Evolutionary conservation across 1,140 invertebrate species (phyloP).

Genomic region (Acyrthosiphon pisum): DNA sequence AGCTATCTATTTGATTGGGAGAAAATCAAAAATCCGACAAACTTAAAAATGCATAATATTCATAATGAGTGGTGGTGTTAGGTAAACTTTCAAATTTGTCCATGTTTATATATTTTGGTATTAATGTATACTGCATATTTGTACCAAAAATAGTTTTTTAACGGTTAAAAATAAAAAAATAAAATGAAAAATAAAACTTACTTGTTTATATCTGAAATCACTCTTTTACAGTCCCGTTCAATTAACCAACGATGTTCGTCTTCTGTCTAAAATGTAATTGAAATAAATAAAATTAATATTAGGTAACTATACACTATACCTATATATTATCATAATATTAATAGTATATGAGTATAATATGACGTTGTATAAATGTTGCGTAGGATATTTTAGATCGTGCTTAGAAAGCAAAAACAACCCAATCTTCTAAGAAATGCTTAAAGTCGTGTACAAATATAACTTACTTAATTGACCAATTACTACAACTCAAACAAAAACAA

Average conservation of each 20-base stretch:
- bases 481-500: neutral
- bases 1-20: neutral
- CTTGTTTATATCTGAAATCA: conserved; percentile 43
- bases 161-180: too few relatives aligned
- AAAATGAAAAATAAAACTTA: neutral
- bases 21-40: neutral
- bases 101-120: neutral
- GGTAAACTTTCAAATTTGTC: neutral
- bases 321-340: too few relatives aligned
- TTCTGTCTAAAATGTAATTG: conserved; percentile 30
- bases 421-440: neutral
- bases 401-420: neutral
- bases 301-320: neutral
- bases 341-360: too few relatives aligned
- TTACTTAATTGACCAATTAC: too few relatives aligned
- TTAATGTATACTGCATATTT: too few relatives aligned
- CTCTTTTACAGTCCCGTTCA: conserved; percentile 24
- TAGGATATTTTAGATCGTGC: neutral
- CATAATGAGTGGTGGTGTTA: too few relatives aligned
- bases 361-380: too few relatives aligned
- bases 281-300: neutral
- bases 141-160: too few relatives aligned
- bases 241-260: conserved; percentile 45
- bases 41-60: neutral
- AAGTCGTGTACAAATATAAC: too few relatives aligned